phyloP scores from a whole-genome alignment of 2,888 invertebrate species.

The Phortica magna region DNA sequence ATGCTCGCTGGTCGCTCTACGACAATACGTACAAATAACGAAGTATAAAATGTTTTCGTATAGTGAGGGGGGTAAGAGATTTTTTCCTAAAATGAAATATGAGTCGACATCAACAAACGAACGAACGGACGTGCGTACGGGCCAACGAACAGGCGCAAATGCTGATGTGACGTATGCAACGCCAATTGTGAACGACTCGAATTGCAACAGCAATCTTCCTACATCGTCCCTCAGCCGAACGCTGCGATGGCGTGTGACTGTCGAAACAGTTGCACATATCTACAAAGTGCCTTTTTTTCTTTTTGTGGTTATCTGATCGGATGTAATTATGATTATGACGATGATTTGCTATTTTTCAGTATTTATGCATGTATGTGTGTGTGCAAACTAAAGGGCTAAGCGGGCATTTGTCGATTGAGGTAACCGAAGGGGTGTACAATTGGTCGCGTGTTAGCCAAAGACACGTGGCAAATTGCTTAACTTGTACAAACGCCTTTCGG shows the following conservation, averaged over 20 bases:
- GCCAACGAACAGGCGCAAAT: constrained; percentile 10
- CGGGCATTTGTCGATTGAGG: not conserved
- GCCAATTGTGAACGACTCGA: constrained; percentile 56
- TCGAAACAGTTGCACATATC: constrained; percentile 41
- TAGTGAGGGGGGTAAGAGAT: not conserved
- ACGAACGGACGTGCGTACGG: constrained; percentile 52
- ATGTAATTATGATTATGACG: constrained; percentile 72
- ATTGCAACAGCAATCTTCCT: constrained; percentile 55
- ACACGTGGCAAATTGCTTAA: constrained; percentile 55
- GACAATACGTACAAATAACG: not conserved
- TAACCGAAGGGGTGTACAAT: constrained; percentile 14
- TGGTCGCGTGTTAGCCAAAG: constrained; percentile 36
- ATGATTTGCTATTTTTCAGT: constrained; percentile 66
- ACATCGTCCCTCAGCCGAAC: constrained; percentile 9
- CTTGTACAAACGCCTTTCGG: not conserved
- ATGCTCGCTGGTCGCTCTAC: no score
- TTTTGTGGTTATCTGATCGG: constrained; percentile 64
- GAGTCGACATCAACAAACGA: constrained; percentile 60
- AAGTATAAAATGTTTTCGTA: not conserved
- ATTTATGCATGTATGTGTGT: constrained; percentile 37
- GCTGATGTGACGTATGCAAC: constrained; percentile 59
- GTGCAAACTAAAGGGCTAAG: constrained; percentile 37
- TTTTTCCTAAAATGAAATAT: constrained; percentile 42
- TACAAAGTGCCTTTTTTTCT: constrained; percentile 21
- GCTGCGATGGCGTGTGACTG: constrained; percentile 42